Conservation (phyloP, 2,113 vertebrate species). For the Boleophthalmus pectinirostris region DNA sequence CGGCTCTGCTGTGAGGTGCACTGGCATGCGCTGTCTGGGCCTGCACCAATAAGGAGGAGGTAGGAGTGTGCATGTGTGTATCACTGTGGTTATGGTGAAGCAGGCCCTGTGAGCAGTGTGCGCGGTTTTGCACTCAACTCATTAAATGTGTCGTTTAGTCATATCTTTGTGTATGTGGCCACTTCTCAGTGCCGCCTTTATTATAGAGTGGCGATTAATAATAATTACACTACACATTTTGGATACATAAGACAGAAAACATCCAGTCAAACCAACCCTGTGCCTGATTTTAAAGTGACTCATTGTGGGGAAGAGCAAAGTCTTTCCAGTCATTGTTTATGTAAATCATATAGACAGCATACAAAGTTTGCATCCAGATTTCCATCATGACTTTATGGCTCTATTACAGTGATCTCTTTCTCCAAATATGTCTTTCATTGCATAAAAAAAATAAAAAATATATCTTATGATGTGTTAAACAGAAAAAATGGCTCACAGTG, state of each 20-base stretch:
- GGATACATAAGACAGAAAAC: conserved; percentile 29
- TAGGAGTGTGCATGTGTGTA: conserved; percentile 61
- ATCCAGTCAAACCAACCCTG: conserved; percentile 18
- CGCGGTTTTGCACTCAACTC: conserved; percentile 49
- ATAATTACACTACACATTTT: conserved; percentile 53
- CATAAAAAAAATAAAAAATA: conserved; percentile 48
- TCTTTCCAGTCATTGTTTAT: conserved; percentile 73
- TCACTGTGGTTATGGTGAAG: conserved; percentile 65
- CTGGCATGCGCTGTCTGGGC: conserved; percentile 71
- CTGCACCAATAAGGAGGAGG: conserved; percentile 60
- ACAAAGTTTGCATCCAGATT: conserved; percentile 60
- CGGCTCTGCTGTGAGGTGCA: conserved; percentile 67
- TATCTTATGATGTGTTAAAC: conserved; percentile 50
- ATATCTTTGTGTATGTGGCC: conserved; percentile 22
- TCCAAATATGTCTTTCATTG: conserved; percentile 65
- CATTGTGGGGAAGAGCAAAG: conserved; percentile 50
- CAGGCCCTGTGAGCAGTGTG: conserved; percentile 41
- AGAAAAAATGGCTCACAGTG: conserved; percentile 38
- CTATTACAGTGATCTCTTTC: conserved; percentile 42
- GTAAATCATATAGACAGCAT: conserved; percentile 67
- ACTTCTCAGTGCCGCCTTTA: conserved; percentile 20
- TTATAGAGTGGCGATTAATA: conserved; percentile 24
- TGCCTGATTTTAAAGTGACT: conserved; percentile 58
- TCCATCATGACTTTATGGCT: conserved; percentile 65
- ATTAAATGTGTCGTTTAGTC: conserved; percentile 18